Conservation (phyloP, 2,113 vertebrate genomes). For the Dendrocopos noguchii region DNA sequence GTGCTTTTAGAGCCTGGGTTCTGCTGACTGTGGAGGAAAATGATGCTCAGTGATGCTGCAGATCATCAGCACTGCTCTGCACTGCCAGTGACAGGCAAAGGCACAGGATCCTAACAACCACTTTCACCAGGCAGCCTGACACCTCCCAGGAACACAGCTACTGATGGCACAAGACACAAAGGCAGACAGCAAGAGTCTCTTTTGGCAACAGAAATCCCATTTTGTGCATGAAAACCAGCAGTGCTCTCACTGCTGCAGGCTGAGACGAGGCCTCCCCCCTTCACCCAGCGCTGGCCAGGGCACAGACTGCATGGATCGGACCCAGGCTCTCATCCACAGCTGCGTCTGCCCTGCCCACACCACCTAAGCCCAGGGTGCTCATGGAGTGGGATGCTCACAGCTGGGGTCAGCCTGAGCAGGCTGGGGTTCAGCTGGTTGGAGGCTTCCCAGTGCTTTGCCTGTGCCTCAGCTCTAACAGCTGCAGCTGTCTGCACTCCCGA, state of each 20-base stretch:
- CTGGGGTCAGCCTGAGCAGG: too few species aligned
- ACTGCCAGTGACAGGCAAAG: conserved; percentile 63
- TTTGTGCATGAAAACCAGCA: background rate
- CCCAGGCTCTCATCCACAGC: background rate
- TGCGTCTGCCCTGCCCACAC: accelerated
- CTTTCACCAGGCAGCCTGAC: background rate
- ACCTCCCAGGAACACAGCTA: background rate
- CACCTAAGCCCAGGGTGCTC: accelerated
- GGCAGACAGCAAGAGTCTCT: background rate
- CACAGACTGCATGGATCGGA: background rate
- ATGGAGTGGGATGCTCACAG: accelerated
- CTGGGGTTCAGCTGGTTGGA: background rate
- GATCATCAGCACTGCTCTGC: conserved; percentile 70
- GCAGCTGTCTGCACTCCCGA: background rate
- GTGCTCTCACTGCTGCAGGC: background rate
- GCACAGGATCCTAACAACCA: conserved; percentile 67
- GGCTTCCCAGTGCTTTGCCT: background rate
- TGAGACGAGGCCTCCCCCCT: background rate
- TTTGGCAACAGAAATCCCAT: background rate
- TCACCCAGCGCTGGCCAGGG: background rate
- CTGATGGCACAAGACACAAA: background rate
- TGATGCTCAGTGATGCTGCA: conserved; percentile 73
- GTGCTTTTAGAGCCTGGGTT: background rate
- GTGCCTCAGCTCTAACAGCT: background rate
- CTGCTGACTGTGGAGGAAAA: conserved; percentile 63